Percentiles rank a stretch among this genome's conserved stretches.
Evolutionary conservation across 2,113 vertebrate species (phyloP).

Genomic region (Mesocricetus auratus): DNA sequence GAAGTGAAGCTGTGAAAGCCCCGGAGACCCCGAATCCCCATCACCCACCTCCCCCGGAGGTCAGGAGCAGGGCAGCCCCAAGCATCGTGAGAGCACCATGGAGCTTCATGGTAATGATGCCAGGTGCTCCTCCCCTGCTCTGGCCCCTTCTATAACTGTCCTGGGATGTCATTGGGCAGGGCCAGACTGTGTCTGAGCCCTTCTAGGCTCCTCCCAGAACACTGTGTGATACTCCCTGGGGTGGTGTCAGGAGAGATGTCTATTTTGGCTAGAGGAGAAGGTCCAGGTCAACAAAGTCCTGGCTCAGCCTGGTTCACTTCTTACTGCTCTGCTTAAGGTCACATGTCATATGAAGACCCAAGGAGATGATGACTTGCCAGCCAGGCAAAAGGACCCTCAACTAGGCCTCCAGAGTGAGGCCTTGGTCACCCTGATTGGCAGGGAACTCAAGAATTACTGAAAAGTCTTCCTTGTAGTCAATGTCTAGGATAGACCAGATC

Average conservation of each 20-base stretch:
- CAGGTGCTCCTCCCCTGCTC: fast-evolving
- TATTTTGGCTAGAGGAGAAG: background rate
- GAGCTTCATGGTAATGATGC: background rate
- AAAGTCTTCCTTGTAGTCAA: background rate
- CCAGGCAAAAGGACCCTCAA: no score
- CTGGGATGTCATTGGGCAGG: background rate
- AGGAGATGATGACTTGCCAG: no score
- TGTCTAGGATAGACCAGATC: background rate
- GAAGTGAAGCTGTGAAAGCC: background rate
- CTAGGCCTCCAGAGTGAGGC: background rate
- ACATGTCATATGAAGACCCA: background rate
- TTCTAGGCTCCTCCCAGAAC: background rate
- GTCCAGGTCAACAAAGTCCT: background rate
- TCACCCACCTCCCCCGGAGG: background rate
- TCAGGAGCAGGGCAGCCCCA: background rate
- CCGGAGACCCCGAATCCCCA: background rate
- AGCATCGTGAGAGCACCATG: background rate
- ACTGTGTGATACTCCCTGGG: background rate
- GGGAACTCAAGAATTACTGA: background rate
- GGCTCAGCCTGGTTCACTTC: background rate
- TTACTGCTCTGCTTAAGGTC: background rate
- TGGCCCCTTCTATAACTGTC: background rate
- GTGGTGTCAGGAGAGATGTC: background rate
- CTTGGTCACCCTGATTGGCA: no score
- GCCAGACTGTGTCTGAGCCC: background rate